Evolutionary conservation across 2,797 vertebrate genomes (phyloP).

Genomic region (Coranthus polyacanthus): DNA sequence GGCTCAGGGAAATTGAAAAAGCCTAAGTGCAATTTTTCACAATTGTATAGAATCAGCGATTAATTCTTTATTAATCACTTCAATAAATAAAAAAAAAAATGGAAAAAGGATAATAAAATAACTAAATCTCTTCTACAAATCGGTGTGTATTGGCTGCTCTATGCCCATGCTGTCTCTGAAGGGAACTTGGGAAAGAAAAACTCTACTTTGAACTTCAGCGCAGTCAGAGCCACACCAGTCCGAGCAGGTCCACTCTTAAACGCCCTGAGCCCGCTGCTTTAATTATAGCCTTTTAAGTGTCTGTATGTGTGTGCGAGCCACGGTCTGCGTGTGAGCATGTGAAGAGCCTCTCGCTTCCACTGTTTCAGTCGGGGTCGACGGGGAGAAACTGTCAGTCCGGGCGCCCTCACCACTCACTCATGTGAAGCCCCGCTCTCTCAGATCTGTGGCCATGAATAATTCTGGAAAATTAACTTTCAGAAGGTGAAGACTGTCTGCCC

Average conservation of each 20-base stretch:
- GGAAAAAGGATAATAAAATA: constrained; percentile 1
- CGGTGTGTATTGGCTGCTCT: not conserved
- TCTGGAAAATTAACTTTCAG: constrained; percentile 78
- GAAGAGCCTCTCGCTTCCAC: constrained; percentile 33
- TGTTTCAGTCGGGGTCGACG: constrained; percentile 53
- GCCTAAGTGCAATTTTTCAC: too few relatives aligned
- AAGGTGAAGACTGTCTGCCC: constrained; percentile 56
- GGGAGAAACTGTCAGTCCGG: constrained; percentile 72
- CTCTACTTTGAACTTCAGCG: too few relatives aligned
- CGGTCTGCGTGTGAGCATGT: constrained; percentile 35
- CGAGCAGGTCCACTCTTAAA: constrained; percentile 27
- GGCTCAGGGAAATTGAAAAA: too few relatives aligned
- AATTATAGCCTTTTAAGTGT: constrained; percentile 58
- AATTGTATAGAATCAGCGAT: too few relatives aligned
- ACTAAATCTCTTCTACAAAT: not conserved
- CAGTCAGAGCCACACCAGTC: constrained; percentile 18
- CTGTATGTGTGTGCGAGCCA: constrained; percentile 18
- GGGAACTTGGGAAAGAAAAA: constrained; percentile 21
- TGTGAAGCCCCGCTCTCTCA: constrained; percentile 63
- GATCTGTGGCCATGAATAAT: constrained; percentile 83
- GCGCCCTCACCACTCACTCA: constrained; percentile 69
- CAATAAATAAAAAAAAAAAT: not conserved
- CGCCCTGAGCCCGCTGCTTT: too few relatives aligned
- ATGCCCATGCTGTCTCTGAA: not conserved
- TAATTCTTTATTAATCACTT: too few relatives aligned